Percentiles rank a stretch among this genome's conserved stretches.
Conservation (phyloP, 2,888 invertebrate genomes). For the Diarsia rubi region DNA sequence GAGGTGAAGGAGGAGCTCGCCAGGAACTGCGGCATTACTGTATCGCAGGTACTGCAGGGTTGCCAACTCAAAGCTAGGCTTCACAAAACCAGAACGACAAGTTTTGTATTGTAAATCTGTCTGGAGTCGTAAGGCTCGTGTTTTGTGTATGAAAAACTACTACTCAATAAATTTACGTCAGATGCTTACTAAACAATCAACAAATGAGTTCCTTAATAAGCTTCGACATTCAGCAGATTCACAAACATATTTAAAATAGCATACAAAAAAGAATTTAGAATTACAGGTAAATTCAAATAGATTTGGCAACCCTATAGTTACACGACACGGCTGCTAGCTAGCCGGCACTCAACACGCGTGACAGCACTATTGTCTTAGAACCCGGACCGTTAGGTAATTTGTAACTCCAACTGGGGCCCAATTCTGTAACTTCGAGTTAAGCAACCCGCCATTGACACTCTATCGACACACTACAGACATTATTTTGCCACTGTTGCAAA, state of each 20-base stretch:
- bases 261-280: no score
- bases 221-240: not conserved
- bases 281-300: conserved; percentile 22
- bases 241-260: not conserved
- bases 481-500: no score
- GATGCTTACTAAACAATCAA: conserved; percentile 14
- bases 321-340: conserved; percentile 27
- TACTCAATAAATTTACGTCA: not conserved
- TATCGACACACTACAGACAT: no score
- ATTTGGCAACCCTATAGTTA: conserved; percentile 61
- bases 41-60: conserved; percentile 93
- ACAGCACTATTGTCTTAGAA: conserved; percentile 50
- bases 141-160: not conserved
- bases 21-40: conserved; percentile 98
- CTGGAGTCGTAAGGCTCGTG: not conserved
- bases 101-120: not conserved
- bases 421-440: no score
- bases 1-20: conserved; percentile 99
- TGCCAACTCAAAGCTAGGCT: conserved; percentile 43
- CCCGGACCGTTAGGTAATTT: conserved; percentile 47
- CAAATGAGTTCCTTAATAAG: not conserved
- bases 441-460: no score
- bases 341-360: conserved; percentile 16
- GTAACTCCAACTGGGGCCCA: conserved; percentile 25
- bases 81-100: not conserved